Evolutionary conservation across 37 sponge, comb jelly and placozoan species (phyloP).

Genomic region (Oscarella lobularis): DNA sequence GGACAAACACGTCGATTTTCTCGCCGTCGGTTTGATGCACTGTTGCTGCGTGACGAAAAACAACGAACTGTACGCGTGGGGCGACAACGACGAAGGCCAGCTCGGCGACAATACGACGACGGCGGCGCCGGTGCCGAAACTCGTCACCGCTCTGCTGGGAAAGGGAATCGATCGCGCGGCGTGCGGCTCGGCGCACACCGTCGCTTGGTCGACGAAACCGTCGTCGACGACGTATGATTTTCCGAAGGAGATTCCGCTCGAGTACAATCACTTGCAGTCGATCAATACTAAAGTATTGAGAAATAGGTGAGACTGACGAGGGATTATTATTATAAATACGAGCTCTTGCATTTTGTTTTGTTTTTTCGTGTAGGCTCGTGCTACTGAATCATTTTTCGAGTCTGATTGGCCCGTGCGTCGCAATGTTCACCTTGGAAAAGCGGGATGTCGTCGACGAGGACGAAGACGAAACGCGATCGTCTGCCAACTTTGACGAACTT

Average conservation of each 20-base stretch:
- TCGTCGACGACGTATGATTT: conserved; percentile 37
- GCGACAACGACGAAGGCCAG: conserved; percentile 97
- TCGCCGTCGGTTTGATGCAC: conserved; percentile 83
- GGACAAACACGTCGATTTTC: conserved; percentile 50
- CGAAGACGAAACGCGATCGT: conserved; percentile 11
- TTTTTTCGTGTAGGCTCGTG: conserved; percentile 23
- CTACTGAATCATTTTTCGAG: conserved; percentile 72
- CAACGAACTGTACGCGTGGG: conserved; percentile 86
- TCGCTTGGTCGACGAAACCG: conserved; percentile 70
- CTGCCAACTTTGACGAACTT: conserved; percentile 35
- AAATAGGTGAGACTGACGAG: conserved; percentile 34
- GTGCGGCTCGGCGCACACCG: conserved; percentile 88
- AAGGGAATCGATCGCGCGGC: conserved; percentile 68
- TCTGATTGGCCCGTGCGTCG: conserved; percentile 55
- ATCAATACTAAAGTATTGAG: conserved; percentile 36
- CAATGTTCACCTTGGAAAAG: conserved; percentile 41
- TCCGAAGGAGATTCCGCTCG: conserved; percentile 60
- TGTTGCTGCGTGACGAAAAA: conserved; percentile 62
- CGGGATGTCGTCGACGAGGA: neutral
- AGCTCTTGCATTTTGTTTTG: too few relatives aligned
- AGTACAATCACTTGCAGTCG: conserved; percentile 66
- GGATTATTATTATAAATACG: too few relatives aligned
- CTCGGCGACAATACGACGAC: conserved; percentile 72
- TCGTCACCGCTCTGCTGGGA: conserved; percentile 27
- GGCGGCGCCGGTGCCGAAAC: conserved; percentile 40